A percentile compares a stretch with the other conserved stretches of the same genome.
Evolutionary conservation across 2,113 vertebrate species (phyloP).

Genomic region (Nestor notabilis): DNA sequence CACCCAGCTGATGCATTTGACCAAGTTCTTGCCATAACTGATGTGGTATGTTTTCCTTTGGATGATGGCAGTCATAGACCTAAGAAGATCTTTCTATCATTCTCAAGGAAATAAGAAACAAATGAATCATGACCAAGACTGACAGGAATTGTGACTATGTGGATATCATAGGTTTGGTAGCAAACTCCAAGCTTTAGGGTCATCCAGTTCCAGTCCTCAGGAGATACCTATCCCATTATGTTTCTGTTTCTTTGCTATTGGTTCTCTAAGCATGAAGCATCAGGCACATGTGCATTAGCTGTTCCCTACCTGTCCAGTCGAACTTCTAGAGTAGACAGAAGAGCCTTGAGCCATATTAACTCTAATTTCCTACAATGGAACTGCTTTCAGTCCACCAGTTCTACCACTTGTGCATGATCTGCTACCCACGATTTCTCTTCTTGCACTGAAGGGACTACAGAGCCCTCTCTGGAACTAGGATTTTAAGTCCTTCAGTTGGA

Average conservation of each 20-base stretch:
- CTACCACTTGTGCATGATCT: neutral
- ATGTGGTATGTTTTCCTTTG: neutral
- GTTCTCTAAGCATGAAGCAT: neutral
- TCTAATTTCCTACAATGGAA: neutral
- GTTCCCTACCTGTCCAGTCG: neutral
- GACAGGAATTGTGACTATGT: neutral
- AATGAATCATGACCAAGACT: neutral
- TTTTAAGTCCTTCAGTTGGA: neutral
- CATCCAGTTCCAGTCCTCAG: neutral
- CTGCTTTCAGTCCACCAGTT: neutral
- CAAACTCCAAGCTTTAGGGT: neutral
- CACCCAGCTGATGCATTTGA: neutral
- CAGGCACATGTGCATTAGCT: neutral
- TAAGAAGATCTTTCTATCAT: neutral
- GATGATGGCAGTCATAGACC: neutral
- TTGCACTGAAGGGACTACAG: neutral
- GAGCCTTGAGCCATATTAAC: neutral
- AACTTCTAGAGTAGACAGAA: neutral
- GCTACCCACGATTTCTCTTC: neutral
- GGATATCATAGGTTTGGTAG: neutral
- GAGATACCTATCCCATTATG: neutral
- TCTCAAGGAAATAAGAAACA: neutral
- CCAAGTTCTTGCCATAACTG: neutral
- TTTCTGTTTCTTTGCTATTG: neutral
- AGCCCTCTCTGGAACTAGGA: neutral